phyloP scores from a whole-genome alignment of 1,140 invertebrate genomes.

The Drosophila serrata region DNA sequence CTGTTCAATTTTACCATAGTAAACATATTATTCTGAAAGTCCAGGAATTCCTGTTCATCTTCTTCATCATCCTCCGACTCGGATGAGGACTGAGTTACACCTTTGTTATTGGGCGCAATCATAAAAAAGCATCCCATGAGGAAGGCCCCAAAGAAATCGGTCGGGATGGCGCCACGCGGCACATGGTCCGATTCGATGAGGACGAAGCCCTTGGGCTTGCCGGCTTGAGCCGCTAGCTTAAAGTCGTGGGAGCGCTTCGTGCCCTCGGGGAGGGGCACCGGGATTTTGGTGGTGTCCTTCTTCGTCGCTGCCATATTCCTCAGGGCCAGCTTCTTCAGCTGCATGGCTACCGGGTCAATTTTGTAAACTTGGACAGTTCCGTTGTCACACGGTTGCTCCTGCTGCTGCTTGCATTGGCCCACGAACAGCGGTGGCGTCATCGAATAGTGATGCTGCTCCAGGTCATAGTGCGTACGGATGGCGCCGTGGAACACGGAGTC shows the following conservation, averaged over 20 bases:
- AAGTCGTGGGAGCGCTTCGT: neutral
- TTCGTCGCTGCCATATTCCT: neutral
- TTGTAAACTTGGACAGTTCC: neutral
- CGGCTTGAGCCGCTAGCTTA: neutral
- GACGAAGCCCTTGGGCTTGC: constrained; percentile 5
- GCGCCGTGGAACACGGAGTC: neutral
- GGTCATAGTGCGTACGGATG: neutral
- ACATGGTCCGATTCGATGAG: constrained; percentile 4
- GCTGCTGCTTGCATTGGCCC: constrained; percentile 13
- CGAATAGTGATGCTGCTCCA: neutral
- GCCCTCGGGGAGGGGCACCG: neutral
- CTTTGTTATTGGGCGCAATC: neutral
- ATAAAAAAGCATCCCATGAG: constrained; percentile 10
- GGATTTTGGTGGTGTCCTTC: neutral
- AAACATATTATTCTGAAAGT: too few species aligned
- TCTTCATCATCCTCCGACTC: neutral
- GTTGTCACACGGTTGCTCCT: neutral
- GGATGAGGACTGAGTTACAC: neutral
- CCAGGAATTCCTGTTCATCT: neutral
- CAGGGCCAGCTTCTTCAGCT: neutral
- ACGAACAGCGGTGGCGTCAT: constrained; percentile 45
- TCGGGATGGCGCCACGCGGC: neutral
- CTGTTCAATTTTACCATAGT: too few species aligned
- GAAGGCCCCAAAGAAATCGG: neutral
- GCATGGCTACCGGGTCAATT: neutral